Conservation (phyloP, 2,888 invertebrate genomes). For the Gymnosoma rotundatum region DNA sequence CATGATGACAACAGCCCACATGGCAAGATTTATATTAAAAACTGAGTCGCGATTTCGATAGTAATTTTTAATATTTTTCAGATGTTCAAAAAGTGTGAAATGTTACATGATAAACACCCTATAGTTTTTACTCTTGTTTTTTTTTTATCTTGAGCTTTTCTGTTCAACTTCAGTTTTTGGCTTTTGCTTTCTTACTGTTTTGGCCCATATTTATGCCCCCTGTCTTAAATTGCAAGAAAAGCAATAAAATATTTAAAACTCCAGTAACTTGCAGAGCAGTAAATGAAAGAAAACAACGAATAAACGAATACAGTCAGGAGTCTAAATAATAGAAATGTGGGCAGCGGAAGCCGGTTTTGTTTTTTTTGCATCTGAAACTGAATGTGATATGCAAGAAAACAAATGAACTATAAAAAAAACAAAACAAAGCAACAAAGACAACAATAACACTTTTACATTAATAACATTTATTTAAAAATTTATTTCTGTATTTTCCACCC, state of each 20-base stretch:
- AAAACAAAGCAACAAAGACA: neutral
- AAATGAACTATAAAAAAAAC: constrained; percentile 51
- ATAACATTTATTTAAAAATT: constrained; percentile 21
- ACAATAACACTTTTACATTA: constrained; percentile 15
- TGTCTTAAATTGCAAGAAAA: constrained; percentile 27
- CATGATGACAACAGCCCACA: no score
- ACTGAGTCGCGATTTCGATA: no score
- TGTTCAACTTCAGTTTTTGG: constrained; percentile 10
- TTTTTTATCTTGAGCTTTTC: neutral
- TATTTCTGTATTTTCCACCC: constrained; percentile 14
- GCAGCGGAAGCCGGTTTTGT: constrained; percentile 66
- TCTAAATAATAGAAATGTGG: constrained; percentile 53
- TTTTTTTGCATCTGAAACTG: constrained; percentile 1
- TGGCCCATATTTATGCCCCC: neutral
- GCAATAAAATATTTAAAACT: constrained; percentile 33
- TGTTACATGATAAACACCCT: no score
- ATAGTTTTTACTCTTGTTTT: no score
- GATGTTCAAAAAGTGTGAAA: no score
- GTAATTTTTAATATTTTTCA: no score
- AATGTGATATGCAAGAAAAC: neutral
- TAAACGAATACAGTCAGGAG: constrained; percentile 31
- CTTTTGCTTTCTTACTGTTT: constrained; percentile 18
- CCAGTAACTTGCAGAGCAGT: constrained; percentile 11
- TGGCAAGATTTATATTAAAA: no score
- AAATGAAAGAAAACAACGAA: neutral